Conservation (phyloP, 2,888 invertebrate genomes). For the Sinopyrophorus schimmeli region DNA sequence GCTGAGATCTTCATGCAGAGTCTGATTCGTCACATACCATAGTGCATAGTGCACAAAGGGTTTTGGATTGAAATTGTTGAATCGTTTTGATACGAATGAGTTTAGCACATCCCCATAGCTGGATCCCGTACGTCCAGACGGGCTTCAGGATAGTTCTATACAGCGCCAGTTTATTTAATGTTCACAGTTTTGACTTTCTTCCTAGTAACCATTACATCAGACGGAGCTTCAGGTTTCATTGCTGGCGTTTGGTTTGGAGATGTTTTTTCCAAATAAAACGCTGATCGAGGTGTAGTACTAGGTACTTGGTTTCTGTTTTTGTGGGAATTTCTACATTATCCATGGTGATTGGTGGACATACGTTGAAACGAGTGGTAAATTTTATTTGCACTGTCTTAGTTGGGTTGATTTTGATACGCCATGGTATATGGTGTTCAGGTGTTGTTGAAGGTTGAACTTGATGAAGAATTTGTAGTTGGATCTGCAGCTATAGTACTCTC, state of each 20-base stretch:
- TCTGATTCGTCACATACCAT: constrained; percentile 6
- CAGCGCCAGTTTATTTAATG: constrained; percentile 1
- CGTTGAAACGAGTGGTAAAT: constrained; percentile 1
- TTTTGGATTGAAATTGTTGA: constrained; percentile 7
- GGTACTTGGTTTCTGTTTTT: not conserved
- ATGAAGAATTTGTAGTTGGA: no score
- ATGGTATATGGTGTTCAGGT: constrained; percentile 5
- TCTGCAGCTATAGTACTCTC: no score
- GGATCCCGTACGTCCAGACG: constrained; percentile 5
- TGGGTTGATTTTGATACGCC: constrained; percentile 3
- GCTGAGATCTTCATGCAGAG: no score
- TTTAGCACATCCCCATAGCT: constrained; percentile 13
- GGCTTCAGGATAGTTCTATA: constrained; percentile 6
- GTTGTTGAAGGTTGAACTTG: constrained; percentile 12
- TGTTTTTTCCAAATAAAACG: constrained; percentile 5
- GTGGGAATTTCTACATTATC: constrained; percentile 3
- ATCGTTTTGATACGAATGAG: constrained; percentile 1
- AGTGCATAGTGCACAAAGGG: constrained; percentile 1
- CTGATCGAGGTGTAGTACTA: constrained; percentile 6
- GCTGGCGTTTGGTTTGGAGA: constrained; percentile 8
- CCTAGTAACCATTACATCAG: constrained; percentile 6
- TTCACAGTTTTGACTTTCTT: constrained; percentile 10
- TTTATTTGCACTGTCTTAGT: constrained; percentile 3
- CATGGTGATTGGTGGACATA: constrained; percentile 2
- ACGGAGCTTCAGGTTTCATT: constrained; percentile 6